These are phyloP conservation scores for Drymonia ruficornis DNA, from an alignment of 2,888 invertebrate genomes.

Conservation along the genomic window DNA sequence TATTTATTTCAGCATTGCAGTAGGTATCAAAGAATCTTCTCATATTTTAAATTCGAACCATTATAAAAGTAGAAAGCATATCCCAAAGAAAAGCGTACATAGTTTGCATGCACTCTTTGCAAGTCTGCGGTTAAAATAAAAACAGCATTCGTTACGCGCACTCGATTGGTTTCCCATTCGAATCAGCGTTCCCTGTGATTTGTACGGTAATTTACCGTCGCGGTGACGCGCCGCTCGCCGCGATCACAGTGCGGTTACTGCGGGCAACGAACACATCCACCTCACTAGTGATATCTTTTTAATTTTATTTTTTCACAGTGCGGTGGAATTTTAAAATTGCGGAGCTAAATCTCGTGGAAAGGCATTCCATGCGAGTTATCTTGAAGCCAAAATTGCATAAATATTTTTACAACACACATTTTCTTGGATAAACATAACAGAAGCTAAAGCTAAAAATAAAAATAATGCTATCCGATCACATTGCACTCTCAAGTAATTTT, in stretches of 20 bases:
- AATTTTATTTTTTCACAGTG: not conserved
- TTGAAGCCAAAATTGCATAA: too few relatives aligned
- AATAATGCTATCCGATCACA: too few relatives aligned
- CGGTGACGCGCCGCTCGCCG: slow-evolving; percentile 22
- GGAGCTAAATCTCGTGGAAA: too few relatives aligned
- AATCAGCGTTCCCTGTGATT: slow-evolving; percentile 35
- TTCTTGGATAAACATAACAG: too few relatives aligned
- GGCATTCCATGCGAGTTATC: too few relatives aligned
- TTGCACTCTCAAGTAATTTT: too few relatives aligned
- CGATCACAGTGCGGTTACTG: slow-evolving; percentile 19
- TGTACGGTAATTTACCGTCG: slow-evolving; percentile 38
- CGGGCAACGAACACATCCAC: slow-evolving; percentile 5
- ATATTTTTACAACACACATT: too few relatives aligned
- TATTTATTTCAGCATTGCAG: too few relatives aligned
- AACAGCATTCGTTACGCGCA: slow-evolving; percentile 1
- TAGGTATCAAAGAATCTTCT: too few relatives aligned
- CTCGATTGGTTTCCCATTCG: slow-evolving; percentile 17
- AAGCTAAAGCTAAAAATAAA: too few relatives aligned
- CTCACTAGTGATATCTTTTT: slow-evolving; percentile 1
- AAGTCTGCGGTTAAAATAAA: slow-evolving; percentile 4
- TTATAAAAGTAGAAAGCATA: too few relatives aligned
- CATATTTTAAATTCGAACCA: too few relatives aligned
- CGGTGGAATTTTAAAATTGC: not conserved
- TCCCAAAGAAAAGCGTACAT: not conserved
- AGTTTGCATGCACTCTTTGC: not conserved